These are phyloP conservation scores for Epizoanthus stellaris DNA, from an alignment of 92 coral and sea anemone genomes.

Conservation along the genomic window DNA sequence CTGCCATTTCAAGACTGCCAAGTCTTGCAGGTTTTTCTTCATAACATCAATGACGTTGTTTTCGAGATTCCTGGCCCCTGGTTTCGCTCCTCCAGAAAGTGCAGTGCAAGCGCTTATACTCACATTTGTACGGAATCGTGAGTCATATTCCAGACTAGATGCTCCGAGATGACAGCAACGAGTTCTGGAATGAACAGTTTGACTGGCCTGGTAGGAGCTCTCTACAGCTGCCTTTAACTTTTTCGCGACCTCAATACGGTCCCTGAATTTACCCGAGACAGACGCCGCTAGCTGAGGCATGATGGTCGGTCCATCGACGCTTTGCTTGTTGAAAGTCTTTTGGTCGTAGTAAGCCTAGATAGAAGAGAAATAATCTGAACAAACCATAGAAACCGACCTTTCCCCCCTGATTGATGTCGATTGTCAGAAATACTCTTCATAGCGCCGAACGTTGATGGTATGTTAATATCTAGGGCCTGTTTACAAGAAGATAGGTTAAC, in stretches of 20 bases:
- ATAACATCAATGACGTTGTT: constrained; percentile 38
- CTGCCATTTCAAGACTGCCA: constrained; percentile 58
- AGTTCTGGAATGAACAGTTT: constrained; percentile 11
- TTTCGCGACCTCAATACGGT: constrained; percentile 30
- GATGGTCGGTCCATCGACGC: constrained; percentile 43
- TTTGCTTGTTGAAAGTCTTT: constrained; percentile 25
- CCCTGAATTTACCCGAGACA: constrained; percentile 51
- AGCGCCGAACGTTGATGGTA: too few relatives aligned
- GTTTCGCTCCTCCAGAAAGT: constrained; percentile 30
- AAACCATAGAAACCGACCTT: too few relatives aligned
- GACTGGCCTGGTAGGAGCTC: constrained; percentile 31
- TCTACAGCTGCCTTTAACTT: constrained; percentile 55
- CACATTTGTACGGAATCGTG: constrained; percentile 61
- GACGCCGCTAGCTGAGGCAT: constrained; percentile 34
- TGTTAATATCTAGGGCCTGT: too few relatives aligned
- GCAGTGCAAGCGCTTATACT: constrained; percentile 42
- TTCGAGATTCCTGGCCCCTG: constrained; percentile 36
- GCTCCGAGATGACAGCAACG: constrained; percentile 56
- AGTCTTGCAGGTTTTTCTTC: constrained; percentile 20
- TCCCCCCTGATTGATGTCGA: too few relatives aligned
- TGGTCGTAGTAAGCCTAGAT: constrained; percentile 48
- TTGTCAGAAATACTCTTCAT: too few relatives aligned
- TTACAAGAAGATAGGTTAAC: too few relatives aligned
- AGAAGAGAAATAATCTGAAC: too few relatives aligned
- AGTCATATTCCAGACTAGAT: constrained; percentile 49